phyloP scores from a whole-genome alignment of 2,888 invertebrate species.

The Ochropleura plecta region DNA sequence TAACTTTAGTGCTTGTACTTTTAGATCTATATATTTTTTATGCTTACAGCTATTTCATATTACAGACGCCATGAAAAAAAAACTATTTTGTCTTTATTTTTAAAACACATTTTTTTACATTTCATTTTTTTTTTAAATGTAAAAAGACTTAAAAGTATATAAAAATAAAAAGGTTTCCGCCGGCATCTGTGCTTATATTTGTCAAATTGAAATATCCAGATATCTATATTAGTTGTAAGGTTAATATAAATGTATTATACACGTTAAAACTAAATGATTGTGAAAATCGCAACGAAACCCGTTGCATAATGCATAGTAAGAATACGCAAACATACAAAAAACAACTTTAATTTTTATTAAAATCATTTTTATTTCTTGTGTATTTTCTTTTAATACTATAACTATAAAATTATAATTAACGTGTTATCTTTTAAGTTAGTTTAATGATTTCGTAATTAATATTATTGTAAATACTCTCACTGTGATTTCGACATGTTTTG shows the following conservation, averaged over 20 bases:
- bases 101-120: too few relatives aligned
- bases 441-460: conserved; percentile 42
- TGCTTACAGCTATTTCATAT: background rate
- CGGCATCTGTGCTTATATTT: too few relatives aligned
- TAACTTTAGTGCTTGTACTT: too few relatives aligned
- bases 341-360: background rate
- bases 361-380: background rate
- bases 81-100: background rate
- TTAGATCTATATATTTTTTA: too few relatives aligned
- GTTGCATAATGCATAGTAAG: background rate
- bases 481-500: conserved; percentile 63
- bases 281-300: background rate
- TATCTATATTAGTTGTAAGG: background rate
- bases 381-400: background rate
- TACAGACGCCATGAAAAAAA: background rate
- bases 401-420: conserved; percentile 31
- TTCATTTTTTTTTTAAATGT: too few relatives aligned
- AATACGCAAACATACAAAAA: background rate
- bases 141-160: too few relatives aligned
- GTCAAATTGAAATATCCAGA: background rate
- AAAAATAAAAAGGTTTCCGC: too few relatives aligned
- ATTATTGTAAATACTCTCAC: conserved; percentile 65
- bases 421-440: conserved; percentile 33
- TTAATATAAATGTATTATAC: background rate
- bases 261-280: background rate